A percentile compares a stretch with the other conserved stretches of the same genome.
Evolutionary conservation across 2,888 invertebrate genomes (phyloP).

Genomic region (Drosophila anceps): DNA sequence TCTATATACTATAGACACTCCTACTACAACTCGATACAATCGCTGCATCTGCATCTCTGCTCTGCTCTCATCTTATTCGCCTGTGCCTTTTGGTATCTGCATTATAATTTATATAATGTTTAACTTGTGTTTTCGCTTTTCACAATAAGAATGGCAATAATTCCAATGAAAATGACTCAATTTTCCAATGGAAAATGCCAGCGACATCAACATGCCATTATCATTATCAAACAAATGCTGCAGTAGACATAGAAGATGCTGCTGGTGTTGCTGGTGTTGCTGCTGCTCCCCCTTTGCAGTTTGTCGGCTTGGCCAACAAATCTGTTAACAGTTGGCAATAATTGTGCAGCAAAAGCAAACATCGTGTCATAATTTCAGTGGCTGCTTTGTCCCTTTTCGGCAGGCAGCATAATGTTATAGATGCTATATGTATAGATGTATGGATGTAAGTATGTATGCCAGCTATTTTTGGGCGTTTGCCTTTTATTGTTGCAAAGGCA

Average conservation of each 20-base stretch:
- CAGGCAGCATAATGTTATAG: slow-evolving; percentile 51
- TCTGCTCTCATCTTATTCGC: not conserved
- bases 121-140: slow-evolving; percentile 7
- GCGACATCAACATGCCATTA: slow-evolving; percentile 68
- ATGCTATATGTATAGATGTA: not conserved
- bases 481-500: slow-evolving; percentile 70
- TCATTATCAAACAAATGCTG: slow-evolving; percentile 73
- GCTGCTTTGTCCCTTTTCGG: slow-evolving; percentile 71
- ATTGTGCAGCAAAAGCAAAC: slow-evolving; percentile 76
- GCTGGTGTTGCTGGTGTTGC: slow-evolving; percentile 11
- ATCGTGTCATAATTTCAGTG: slow-evolving; percentile 76
- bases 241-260: slow-evolving; percentile 8
- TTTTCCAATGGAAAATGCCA: slow-evolving; percentile 44
- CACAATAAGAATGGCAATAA: slow-evolving; percentile 37
- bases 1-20: not conserved
- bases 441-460: slow-evolving; percentile 11
- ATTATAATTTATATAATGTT: slow-evolving; percentile 5
- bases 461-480: slow-evolving; percentile 61
- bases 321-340: slow-evolving; percentile 85
- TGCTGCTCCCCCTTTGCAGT: slow-evolving; percentile 15
- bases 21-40: not conserved
- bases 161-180: slow-evolving; percentile 60
- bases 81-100: not conserved
- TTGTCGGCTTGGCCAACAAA: slow-evolving; percentile 75
- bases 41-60: not conserved